phyloP scores from a whole-genome alignment of 2,113 vertebrate genomes.

The Murina feae region DNA sequence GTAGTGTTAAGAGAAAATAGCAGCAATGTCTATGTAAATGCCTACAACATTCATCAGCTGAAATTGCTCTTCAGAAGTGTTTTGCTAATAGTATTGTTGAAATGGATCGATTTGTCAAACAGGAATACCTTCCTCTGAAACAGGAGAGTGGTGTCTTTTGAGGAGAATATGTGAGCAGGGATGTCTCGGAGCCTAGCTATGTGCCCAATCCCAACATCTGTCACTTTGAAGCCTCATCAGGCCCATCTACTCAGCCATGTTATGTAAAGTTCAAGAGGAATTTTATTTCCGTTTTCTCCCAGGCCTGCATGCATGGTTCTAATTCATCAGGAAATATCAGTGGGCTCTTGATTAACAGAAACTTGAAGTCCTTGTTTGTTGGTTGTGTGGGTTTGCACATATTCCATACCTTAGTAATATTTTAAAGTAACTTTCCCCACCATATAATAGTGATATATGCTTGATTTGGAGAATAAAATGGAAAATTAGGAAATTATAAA shows the following conservation, averaged over 20 bases:
- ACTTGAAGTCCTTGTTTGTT: background rate
- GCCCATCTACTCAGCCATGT: background rate
- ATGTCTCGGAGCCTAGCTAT: fast-evolving
- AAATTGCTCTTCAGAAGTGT: slow-evolving; percentile 61
- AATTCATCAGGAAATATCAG: background rate
- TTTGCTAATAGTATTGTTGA: slow-evolving; percentile 43
- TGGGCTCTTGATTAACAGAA: background rate
- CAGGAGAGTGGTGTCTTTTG: background rate
- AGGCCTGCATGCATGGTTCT: background rate
- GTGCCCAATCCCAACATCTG: fast-evolving
- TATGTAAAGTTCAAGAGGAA: background rate
- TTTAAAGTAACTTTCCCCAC: background rate
- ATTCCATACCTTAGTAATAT: background rate
- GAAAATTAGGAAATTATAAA: background rate
- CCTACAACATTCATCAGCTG: slow-evolving; percentile 35
- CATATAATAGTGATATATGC: background rate
- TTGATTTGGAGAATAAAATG: background rate
- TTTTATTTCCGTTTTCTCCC: background rate
- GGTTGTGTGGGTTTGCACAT: background rate
- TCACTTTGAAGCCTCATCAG: background rate
- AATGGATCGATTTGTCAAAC: slow-evolving; percentile 1
- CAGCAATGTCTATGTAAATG: slow-evolving; percentile 26
- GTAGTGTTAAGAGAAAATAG: slow-evolving; percentile 27
- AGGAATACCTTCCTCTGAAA: background rate
- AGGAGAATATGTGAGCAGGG: background rate